Base-by-base conservation (phyloP, 2,888 invertebrate species). In the Hyposoter dolosus region DNA sequence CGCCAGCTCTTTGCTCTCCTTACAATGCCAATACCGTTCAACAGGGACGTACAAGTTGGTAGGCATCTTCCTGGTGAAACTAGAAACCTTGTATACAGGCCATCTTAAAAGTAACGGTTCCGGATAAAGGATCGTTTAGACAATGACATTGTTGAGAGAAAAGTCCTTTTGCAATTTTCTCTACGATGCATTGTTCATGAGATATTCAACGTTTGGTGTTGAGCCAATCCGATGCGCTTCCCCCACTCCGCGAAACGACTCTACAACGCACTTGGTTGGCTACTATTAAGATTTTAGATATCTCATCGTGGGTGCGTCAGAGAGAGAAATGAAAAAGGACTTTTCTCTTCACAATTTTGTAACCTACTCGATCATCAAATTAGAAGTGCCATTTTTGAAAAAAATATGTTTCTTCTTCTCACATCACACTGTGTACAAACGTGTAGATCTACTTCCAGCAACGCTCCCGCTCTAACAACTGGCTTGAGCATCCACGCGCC, bases 11-110 rank as follows among this genome's bases (percentile, higher is more conserved):
- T 43, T 35, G 68, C 45, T 32, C 60, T 45, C 53, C 40, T 53
- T 68, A 56, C 50, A 50, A 82, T 56, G 69, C 78, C 35, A 78
- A 83, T 84, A 53, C 15, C 80, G 80, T 80, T 84, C 75, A 76
- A 76, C 71, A 66, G 75, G 76, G 45, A 80, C 45, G 80, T 47
- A 71, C 65, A 84, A 84, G 84, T 35, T 43, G 68, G 15, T 35
- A 71, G 65, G 65, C 71, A 56, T 56, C 40, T 40, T 50, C 28
- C 35, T 71, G 47, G 80, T 35, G 35, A 19, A 40, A 50, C 23
- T 17, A 66, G 60, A 32, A 35, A 43, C 50, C 32, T 32, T 72
- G 68, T 28, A 50, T 45, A 43, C 43, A 66, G 66, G 66, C n/a
- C 1, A 60, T 0, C 60, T 60, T 60, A 60, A 60, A 60, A 60